Base-by-base conservation (phyloP, 2,797 vertebrate species). In the Micrastur ruficollis region DNA sequence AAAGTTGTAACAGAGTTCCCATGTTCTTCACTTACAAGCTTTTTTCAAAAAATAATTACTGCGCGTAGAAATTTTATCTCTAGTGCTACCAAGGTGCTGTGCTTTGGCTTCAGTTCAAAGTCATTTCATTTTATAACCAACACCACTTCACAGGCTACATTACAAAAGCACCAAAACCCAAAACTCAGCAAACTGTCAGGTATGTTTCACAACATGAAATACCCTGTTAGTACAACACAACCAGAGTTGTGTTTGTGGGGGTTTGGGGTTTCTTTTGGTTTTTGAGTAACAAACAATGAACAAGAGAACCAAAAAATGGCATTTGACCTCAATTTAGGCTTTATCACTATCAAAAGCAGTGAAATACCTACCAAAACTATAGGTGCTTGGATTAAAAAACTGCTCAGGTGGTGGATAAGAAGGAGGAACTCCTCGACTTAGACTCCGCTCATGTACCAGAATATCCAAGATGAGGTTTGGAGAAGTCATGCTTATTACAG, bases 331-430 rank as follows among this genome's bases (percentile, higher is more conserved):
- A 61, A 8, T 12, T 56, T 25, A 68, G 91, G 55, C 31, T 59
- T 59, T 58, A 27, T 4, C 29, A 2, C 50, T 58, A 42, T 16
- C 27, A 52, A 90, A 82, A 87, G 25, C 34, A 59, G 62, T 31
- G 59, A 89, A 88, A 97, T 85, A 98, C 98, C 95, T 98, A 99
- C 99, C 99, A 96, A 99, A 99, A 97, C 99, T 99, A 95, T 99
- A 99, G 49, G 98, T 99, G 92, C 99, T 99, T 91, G 99, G 99
- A 92, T 98, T 98, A 93, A 99, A 99, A 97, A 99, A 99, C 94
- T 99, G 99, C 93, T 99, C 99, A 29, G 99, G 99, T 63, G 99
- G 99, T 80, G 99, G 99, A 27, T 98, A 99, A 67, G 98, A 98
- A 94, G 98, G 98, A 91, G 99, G 98, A 93, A 99, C 92, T 14